phyloP scores from a whole-genome alignment of 1,140 invertebrate genomes.

The Diabrotica undecimpunctata region DNA sequence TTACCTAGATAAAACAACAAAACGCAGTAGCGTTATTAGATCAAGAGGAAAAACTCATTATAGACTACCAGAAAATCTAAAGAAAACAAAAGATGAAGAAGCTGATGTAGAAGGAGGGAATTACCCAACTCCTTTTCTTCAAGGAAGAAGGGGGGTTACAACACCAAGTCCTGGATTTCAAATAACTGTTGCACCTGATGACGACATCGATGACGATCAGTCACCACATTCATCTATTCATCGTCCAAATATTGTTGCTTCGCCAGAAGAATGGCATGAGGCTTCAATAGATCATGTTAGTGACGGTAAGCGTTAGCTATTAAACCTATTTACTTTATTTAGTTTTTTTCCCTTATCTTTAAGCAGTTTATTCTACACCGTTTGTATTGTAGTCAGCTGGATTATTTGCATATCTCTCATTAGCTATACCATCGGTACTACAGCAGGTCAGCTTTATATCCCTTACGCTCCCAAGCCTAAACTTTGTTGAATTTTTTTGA shows the following conservation, averaged over 20 bases:
- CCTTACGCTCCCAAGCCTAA: too few relatives aligned
- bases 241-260: constrained; percentile 29
- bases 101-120: constrained; percentile 41
- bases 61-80: constrained; percentile 32
- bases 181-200: constrained; percentile 41
- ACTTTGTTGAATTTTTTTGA: too few relatives aligned
- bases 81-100: constrained; percentile 30
- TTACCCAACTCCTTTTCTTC: constrained; percentile 39
- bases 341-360: too few relatives aligned
- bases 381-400: background rate
- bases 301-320: background rate
- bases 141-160: constrained; percentile 23
- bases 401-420: background rate
- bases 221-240: constrained; percentile 37
- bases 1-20: constrained; percentile 28
- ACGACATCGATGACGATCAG: constrained; percentile 37
- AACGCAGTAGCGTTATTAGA: constrained; percentile 25
- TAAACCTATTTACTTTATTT: too few relatives aligned
- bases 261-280: constrained; percentile 19
- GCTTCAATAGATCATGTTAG: constrained; percentile 8
- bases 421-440: too few relatives aligned
- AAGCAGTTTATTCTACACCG: too few relatives aligned
- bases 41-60: constrained; percentile 36
- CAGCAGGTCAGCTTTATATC: too few relatives aligned
- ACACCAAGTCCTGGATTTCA: constrained; percentile 35